Conservation (phyloP, 2,113 vertebrate genomes). For the Podocnemis expansa region DNA sequence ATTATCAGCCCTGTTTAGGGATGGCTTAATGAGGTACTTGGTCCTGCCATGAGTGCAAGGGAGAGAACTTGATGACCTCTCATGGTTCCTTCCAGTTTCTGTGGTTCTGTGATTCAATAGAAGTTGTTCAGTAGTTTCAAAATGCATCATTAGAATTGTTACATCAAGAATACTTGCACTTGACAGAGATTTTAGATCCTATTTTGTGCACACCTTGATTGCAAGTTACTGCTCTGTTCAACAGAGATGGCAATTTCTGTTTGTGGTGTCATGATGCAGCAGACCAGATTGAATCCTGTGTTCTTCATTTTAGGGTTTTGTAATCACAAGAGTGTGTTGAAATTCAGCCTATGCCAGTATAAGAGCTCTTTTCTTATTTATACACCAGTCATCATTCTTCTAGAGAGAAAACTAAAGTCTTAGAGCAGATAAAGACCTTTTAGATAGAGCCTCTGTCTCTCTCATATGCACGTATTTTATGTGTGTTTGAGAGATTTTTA, state of each 20-base stretch:
- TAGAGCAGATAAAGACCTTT: slow-evolving; percentile 36
- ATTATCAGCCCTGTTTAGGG: too few species aligned
- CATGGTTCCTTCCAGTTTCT: too few species aligned
- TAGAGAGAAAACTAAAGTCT: not conserved
- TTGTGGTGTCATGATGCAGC: slow-evolving; percentile 44
- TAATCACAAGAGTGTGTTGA: not conserved
- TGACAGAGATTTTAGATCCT: slow-evolving; percentile 27
- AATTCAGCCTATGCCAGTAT: not conserved
- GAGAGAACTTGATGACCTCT: too few species aligned
- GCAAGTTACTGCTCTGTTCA: slow-evolving; percentile 23
- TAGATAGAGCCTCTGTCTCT: not conserved
- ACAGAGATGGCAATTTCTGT: slow-evolving; percentile 40
- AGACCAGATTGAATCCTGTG: slow-evolving; percentile 21
- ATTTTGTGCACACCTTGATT: slow-evolving; percentile 28
- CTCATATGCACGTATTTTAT: not conserved
- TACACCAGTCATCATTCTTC: slow-evolving; percentile 25
- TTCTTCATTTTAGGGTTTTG: slow-evolving; percentile 29
- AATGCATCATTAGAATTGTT: not conserved
- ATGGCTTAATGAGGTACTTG: too few species aligned
- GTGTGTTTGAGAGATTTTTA: slow-evolving; percentile 14
- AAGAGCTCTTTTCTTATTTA: not conserved
- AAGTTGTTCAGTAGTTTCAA: not conserved
- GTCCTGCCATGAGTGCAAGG: too few species aligned
- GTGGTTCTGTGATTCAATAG: too few species aligned
- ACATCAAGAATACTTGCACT: not conserved